These are phyloP conservation scores for Pelmatolapia mariae DNA, from an alignment of 2,113 vertebrate genomes.

Conservation along the genomic window DNA sequence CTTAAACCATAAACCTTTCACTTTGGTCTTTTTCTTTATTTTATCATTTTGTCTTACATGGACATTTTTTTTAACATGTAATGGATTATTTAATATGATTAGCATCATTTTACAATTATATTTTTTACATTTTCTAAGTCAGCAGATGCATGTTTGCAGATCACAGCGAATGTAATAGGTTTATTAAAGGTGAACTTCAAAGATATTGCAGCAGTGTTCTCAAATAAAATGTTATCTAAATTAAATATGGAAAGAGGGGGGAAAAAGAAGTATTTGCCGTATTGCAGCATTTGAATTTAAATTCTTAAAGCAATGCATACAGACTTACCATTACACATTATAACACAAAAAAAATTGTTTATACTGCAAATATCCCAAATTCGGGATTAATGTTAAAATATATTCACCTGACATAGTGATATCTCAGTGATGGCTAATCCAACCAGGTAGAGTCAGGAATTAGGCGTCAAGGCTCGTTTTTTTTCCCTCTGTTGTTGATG, in stretches of 20 bases:
- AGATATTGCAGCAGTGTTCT: background rate
- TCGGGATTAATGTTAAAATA: background rate
- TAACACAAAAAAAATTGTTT: background rate
- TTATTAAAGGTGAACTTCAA: background rate
- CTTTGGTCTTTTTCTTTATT: background rate
- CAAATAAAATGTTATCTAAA: background rate
- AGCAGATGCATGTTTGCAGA: background rate
- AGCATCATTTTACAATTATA: background rate
- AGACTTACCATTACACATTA: background rate
- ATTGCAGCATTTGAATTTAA: background rate
- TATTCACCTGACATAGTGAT: constrained; percentile 35
- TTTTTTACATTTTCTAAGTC: background rate
- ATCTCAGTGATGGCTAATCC: background rate
- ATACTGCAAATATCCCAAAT: background rate
- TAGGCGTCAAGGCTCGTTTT: background rate
- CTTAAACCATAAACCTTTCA: background rate
- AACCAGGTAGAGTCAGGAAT: background rate
- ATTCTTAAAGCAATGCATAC: background rate
- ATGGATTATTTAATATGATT: background rate
- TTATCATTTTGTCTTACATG: background rate
- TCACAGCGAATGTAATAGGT: background rate
- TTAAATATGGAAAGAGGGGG: background rate
- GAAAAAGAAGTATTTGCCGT: background rate
- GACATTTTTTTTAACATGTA: background rate
- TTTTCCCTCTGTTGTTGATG: background rate